Evolutionary conservation across 2,888 invertebrate genomes (phyloP).

Genomic region (Ptycholaimellus sp.): DNA sequence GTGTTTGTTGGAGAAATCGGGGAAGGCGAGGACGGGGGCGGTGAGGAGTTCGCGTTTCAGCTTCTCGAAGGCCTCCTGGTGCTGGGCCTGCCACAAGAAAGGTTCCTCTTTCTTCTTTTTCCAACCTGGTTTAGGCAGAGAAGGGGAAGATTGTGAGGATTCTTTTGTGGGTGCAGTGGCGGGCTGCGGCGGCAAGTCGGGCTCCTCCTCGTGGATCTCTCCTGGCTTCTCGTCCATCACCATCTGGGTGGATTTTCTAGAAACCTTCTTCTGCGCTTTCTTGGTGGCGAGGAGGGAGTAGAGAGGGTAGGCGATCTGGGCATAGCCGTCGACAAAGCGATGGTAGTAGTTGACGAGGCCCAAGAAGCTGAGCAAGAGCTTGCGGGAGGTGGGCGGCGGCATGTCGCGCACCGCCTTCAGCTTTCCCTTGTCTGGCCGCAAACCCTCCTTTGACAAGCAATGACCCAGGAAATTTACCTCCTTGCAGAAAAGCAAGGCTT

Average conservation of each 20-base stretch:
- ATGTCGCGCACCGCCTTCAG: constrained; percentile 4
- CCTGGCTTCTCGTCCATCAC: too few species aligned
- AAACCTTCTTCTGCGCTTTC: too few species aligned
- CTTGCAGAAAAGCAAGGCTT: constrained; percentile 5
- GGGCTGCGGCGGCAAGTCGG: too few species aligned
- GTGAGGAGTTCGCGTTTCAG: constrained; percentile 7
- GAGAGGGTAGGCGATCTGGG: constrained; percentile 9
- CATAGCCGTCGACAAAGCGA: constrained; percentile 10
- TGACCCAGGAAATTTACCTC: constrained; percentile 8
- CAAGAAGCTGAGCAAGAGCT: constrained; percentile 9
- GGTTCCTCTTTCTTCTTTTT: constrained; percentile 4
- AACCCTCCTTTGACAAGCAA: constrained; percentile 3
- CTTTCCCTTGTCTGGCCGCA: constrained; percentile 6
- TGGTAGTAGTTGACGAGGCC: constrained; percentile 11
- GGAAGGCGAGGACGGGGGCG: constrained; percentile 9
- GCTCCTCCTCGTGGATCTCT: too few species aligned
- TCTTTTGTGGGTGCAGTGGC: too few species aligned
- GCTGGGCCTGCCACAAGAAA: constrained; percentile 8
- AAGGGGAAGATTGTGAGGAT: too few species aligned
- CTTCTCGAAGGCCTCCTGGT: constrained; percentile 8
- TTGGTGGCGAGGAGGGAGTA: too few species aligned
- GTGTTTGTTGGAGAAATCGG: too few species aligned
- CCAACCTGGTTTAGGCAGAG: too few species aligned
- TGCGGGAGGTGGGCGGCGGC: constrained; percentile 6
- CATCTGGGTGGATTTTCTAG: too few species aligned